A percentile compares a stretch with the other conserved stretches of the same genome.
Evolutionary conservation across 2,888 invertebrate genomes (phyloP).

Genomic region (Erebia aethiops): DNA sequence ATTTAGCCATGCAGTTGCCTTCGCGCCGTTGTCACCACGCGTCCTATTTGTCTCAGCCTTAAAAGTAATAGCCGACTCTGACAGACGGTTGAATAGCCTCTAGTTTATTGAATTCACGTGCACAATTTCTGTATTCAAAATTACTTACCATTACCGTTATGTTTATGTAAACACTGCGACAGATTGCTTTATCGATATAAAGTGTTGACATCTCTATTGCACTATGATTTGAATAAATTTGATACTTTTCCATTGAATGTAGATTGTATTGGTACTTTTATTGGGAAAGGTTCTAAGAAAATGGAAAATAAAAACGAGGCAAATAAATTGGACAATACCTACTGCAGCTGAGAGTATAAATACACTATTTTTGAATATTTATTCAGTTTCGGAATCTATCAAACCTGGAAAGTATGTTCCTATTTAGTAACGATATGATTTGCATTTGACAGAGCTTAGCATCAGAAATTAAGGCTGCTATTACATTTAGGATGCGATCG

Average conservation of each 20-base stretch:
- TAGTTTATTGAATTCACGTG: constrained; percentile 32
- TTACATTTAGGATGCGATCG: no score
- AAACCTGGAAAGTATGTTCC: no score
- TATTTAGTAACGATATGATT: no score
- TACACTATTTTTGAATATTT: no score
- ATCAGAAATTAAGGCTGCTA: no score
- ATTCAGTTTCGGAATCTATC: no score
- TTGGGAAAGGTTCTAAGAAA: neutral
- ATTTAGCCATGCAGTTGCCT: neutral
- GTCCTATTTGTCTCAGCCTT: neutral
- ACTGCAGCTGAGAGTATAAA: no score
- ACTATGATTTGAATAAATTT: constrained; percentile 36
- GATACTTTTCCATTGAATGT: constrained; percentile 33
- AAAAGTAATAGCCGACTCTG: constrained; percentile 28
- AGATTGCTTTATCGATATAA: constrained; percentile 43
- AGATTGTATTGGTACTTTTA: constrained; percentile 1
- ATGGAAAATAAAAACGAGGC: neutral
- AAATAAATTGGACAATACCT: neutral
- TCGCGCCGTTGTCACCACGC: neutral
- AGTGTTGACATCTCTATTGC: constrained; percentile 43
- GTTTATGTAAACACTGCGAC: constrained; percentile 46
- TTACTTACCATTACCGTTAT: constrained; percentile 48
- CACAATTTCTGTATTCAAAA: constrained; percentile 43
- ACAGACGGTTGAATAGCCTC: constrained; percentile 43
- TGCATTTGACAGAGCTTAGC: no score